Conservation (phyloP, 2,888 invertebrate genomes). For the Xestia ashworthii region DNA sequence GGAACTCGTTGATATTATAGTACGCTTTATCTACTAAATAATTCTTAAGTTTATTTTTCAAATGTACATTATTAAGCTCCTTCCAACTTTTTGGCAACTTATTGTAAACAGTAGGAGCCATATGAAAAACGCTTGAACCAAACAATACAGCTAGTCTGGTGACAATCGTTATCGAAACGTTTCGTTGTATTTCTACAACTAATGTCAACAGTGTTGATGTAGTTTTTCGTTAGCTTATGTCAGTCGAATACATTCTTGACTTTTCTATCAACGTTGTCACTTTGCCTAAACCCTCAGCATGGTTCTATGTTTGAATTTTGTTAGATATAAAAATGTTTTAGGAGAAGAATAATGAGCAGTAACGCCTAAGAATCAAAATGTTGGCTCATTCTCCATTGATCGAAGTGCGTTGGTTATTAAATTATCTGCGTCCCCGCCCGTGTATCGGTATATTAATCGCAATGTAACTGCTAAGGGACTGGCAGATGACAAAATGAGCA, state of each 20-base stretch:
- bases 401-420: slow-evolving; percentile 61
- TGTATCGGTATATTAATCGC: slow-evolving; percentile 69
- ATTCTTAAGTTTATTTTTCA: no score
- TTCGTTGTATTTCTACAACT: background rate
- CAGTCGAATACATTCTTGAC: background rate
- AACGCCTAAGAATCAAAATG: slow-evolving; percentile 3
- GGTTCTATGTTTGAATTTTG: background rate
- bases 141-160: background rate
- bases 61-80: no score
- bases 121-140: no score
- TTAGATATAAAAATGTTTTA: background rate
- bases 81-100: no score
- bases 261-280: background rate
- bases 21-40: no score
- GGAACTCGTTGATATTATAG: no score
- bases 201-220: background rate
- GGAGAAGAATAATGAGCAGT: slow-evolving; percentile 30
- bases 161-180: background rate
- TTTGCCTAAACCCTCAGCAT: background rate
- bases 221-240: background rate
- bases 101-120: no score
- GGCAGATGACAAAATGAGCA: slow-evolving; percentile 63
- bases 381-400: slow-evolving; percentile 31
- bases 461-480: slow-evolving; percentile 61
- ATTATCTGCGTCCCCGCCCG: slow-evolving; percentile 60